Evolutionary conservation across 2,113 vertebrate genomes (phyloP).

Genomic region (Cyanoderma ruficeps): DNA sequence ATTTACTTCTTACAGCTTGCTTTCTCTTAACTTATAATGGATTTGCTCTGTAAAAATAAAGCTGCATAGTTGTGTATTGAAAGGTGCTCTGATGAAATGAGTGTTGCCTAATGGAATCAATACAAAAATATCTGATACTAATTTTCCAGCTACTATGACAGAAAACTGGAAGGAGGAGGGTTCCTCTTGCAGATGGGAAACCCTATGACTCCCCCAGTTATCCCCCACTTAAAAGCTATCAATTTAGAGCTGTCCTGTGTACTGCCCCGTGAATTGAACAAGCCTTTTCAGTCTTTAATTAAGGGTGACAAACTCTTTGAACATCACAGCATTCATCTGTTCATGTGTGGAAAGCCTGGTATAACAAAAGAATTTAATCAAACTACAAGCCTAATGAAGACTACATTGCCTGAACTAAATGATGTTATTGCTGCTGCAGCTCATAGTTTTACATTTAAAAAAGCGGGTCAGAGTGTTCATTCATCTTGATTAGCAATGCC

Average conservation of each 20-base stretch:
- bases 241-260: slow-evolving; percentile 78
- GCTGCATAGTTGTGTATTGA: neutral
- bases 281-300: slow-evolving; percentile 83
- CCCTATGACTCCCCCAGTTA: slow-evolving; percentile 62
- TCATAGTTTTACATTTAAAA: slow-evolving; percentile 83
- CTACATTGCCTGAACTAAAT: slow-evolving; percentile 80
- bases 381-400: slow-evolving; percentile 82
- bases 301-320: slow-evolving; percentile 84
- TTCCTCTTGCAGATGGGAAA: slow-evolving; percentile 57
- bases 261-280: slow-evolving; percentile 76
- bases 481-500: slow-evolving; percentile 93
- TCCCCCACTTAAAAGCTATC: slow-evolving; percentile 79
- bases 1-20: neutral
- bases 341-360: slow-evolving; percentile 77
- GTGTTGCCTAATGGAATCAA: slow-evolving; percentile 64
- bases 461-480: slow-evolving; percentile 85
- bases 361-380: slow-evolving; percentile 87
- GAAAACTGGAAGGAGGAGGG: slow-evolving; percentile 50
- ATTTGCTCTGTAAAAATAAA: neutral
- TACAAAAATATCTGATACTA: slow-evolving; percentile 50
- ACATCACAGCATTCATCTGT: slow-evolving; percentile 80
- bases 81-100: slow-evolving; percentile 21
- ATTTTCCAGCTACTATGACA: slow-evolving; percentile 46
- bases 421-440: slow-evolving; percentile 78
- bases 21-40: neutral